Conservation (phyloP, 2,888 invertebrate species). For the Nipponacmea schrenckii region DNA sequence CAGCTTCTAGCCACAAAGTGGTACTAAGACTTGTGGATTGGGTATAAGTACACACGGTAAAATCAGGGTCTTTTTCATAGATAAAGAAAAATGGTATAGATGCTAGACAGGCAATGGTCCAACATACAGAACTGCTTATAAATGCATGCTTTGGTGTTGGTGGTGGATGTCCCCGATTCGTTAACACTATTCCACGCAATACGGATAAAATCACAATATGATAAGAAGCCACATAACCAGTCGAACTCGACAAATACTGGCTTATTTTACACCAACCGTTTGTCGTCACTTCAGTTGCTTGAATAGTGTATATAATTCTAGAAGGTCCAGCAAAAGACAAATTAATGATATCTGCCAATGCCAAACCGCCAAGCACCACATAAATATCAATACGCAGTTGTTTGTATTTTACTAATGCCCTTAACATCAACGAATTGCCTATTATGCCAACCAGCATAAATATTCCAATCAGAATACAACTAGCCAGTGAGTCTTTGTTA, state of each 20-base stretch:
- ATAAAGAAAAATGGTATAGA: conserved; percentile 45
- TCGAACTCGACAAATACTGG: conserved; percentile 24
- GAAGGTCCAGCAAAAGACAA: conserved; percentile 46
- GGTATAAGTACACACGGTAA: conserved; percentile 23
- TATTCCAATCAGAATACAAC: conserved; percentile 47
- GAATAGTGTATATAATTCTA: conserved; percentile 43
- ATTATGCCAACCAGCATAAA: conserved; percentile 51
- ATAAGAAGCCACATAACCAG: conserved; percentile 46
- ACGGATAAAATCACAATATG: conserved; percentile 54
- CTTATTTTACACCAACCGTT: conserved; percentile 50
- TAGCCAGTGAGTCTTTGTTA: conserved; percentile 38
- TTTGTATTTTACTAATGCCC: conserved; percentile 42
- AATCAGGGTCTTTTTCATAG: conserved; percentile 13
- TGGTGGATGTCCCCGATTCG: conserved; percentile 43
- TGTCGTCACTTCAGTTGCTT: conserved; percentile 33
- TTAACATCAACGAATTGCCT: conserved; percentile 52
- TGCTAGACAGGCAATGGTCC: conserved; percentile 43
- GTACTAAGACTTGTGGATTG: conserved; percentile 32
- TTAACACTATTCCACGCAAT: conserved; percentile 50
- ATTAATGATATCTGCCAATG: conserved; percentile 47
- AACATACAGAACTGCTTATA: conserved; percentile 40
- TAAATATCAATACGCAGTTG: conserved; percentile 48
- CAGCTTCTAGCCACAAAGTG: conserved; percentile 33
- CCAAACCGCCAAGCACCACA: conserved; percentile 49
- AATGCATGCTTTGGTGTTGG: conserved; percentile 43